phyloP scores from a whole-genome alignment of 2,888 invertebrate species.

The Aporophyla nigra region DNA sequence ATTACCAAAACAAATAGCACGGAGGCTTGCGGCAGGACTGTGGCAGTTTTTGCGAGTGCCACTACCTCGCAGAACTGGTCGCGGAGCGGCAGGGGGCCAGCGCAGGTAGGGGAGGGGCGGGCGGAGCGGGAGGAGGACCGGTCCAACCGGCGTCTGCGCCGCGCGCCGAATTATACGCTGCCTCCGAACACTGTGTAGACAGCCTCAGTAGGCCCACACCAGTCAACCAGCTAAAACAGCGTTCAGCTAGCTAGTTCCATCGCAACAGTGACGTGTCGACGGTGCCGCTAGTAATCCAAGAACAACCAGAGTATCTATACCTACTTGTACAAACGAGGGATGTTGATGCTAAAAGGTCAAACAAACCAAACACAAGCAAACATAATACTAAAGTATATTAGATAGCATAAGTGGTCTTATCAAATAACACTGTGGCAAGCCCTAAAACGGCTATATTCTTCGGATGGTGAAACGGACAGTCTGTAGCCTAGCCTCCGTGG shows the following conservation, averaged over 20 bases:
- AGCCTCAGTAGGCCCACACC: conserved; percentile 37
- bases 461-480: neutral
- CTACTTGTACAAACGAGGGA: neutral
- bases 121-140: conserved; percentile 59
- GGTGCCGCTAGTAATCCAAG: neutral
- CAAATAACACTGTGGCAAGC: neutral
- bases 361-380: neutral
- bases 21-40: conserved; percentile 66
- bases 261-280: neutral
- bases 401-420: too few relatives aligned
- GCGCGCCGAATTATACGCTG: conserved; percentile 64
- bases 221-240: neutral
- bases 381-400: neutral
- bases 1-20: conserved; percentile 74
- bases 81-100: conserved; percentile 28
- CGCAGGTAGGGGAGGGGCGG: conserved; percentile 30
- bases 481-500: too few relatives aligned
- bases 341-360: neutral
- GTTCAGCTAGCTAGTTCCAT: neutral
- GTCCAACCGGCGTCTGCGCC: conserved; percentile 67
- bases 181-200: conserved; percentile 7
- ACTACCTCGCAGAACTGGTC: conserved; percentile 65
- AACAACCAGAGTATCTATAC: neutral
- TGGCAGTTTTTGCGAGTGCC: conserved; percentile 73
- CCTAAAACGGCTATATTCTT: neutral